A percentile compares a stretch with the other conserved stretches of the same genome.
Conservation (phyloP, 2,797 vertebrate genomes). For the Scomberomorus guttatus region DNA sequence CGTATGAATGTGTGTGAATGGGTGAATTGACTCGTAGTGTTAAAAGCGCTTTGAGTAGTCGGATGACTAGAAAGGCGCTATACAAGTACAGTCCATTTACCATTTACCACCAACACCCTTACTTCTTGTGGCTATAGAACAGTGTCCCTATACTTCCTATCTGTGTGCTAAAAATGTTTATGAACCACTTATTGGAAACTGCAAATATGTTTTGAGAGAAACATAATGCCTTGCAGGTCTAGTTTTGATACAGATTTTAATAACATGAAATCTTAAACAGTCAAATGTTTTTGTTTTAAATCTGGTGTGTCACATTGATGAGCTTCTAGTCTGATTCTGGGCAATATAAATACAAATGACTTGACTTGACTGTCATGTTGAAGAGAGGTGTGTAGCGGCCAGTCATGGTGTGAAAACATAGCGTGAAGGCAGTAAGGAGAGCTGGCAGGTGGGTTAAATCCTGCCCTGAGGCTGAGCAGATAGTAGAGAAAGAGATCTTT, state of each 20-base stretch:
- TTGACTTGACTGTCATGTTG: background rate
- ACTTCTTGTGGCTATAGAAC: too few relatives aligned
- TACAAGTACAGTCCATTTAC: too few relatives aligned
- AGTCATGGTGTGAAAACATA: slow-evolving; percentile 24
- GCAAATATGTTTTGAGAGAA: background rate
- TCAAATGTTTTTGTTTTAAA: background rate
- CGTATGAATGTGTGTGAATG: too few relatives aligned
- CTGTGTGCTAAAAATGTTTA: background rate
- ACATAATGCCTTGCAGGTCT: too few relatives aligned
- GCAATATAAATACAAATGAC: background rate
- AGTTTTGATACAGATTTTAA: background rate
- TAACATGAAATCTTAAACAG: background rate
- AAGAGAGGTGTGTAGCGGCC: background rate
- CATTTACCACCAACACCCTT: too few relatives aligned
- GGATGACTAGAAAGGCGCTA: too few relatives aligned
- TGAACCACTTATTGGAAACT: background rate
- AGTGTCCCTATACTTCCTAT: too few relatives aligned
- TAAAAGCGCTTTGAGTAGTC: too few relatives aligned
- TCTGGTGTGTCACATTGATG: background rate
- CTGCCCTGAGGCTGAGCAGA: slow-evolving; percentile 48
- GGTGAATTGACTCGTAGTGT: too few relatives aligned
- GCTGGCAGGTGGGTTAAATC: slow-evolving; percentile 63
- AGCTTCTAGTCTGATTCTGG: background rate
- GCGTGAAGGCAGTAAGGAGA: slow-evolving; percentile 28
- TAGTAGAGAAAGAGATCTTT: slow-evolving; percentile 62